Conservation (phyloP, 1,140 invertebrate genomes). For the Helicoverpa armigera region DNA sequence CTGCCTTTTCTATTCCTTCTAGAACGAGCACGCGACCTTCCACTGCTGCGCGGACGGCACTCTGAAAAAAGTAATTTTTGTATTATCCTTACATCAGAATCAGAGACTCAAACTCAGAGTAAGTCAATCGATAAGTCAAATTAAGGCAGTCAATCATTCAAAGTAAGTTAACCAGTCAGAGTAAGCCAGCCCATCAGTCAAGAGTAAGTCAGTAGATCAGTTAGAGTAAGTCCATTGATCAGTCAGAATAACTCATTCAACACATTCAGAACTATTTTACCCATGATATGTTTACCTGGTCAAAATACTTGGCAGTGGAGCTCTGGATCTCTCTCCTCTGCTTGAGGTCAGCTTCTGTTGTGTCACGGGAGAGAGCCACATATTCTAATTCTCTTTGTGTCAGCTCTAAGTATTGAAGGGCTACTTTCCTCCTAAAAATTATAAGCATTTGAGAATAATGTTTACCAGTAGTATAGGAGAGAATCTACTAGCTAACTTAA, state of each 20-base stretch:
- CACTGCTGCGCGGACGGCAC: constrained; percentile 96
- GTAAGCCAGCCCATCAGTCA: too few relatives aligned
- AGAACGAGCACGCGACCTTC: constrained; percentile 96
- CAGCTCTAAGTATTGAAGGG: constrained; percentile 95
- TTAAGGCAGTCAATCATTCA: too few relatives aligned
- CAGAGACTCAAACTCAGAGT: neutral
- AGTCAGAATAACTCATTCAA: too few relatives aligned
- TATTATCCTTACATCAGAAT: neutral
- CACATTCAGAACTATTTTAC: too few relatives aligned
- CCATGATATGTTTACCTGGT: constrained; percentile 90
- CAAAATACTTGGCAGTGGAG: constrained; percentile 96
- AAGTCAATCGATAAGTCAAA: too few relatives aligned
- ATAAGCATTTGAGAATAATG: neutral
- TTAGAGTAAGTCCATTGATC: too few relatives aligned
- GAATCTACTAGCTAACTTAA: too few relatives aligned
- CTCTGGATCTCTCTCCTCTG: constrained; percentile 96
- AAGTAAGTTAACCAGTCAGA: too few relatives aligned
- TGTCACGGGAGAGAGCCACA: constrained; percentile 97
- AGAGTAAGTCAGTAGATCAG: too few relatives aligned
- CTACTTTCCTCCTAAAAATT: constrained; percentile 89
- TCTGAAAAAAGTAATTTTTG: constrained; percentile 82
- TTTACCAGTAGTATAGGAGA: neutral
- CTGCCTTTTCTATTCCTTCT: constrained; percentile 99
- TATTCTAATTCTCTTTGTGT: constrained; percentile 97
- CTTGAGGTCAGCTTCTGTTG: constrained; percentile 98